Conservation (phyloP, 2,888 invertebrate species). For the Heteromurus nitidus region DNA sequence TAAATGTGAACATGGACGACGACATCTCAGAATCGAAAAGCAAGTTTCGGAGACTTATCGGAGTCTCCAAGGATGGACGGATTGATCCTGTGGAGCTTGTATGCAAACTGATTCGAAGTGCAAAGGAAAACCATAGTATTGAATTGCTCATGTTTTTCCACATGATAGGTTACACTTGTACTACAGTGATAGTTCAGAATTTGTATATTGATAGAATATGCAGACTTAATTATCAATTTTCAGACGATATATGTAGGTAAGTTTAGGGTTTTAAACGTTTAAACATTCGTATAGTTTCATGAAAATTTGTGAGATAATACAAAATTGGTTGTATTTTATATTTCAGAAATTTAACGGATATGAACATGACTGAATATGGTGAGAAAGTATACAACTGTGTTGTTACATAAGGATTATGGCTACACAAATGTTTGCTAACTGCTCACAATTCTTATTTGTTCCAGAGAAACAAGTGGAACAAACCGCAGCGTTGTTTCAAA, state of each 20-base stretch:
- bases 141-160: conserved; percentile 68
- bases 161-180: conserved; percentile 66
- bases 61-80: conserved; percentile 34
- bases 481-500: conserved; percentile 57
- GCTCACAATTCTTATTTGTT: neutral
- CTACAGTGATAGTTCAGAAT: conserved; percentile 69
- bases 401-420: neutral
- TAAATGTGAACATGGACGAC: conserved; percentile 34
- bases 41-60: conserved; percentile 24
- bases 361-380: conserved; percentile 31
- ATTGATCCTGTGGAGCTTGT: conserved; percentile 40
- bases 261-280: conserved; percentile 36
- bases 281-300: neutral
- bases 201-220: conserved; percentile 71
- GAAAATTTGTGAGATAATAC: conserved; percentile 12
- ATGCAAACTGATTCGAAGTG: conserved; percentile 51
- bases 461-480: conserved; percentile 66
- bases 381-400: conserved; percentile 23
- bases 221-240: conserved; percentile 47
- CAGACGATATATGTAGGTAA: conserved; percentile 53
- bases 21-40: conserved; percentile 46
- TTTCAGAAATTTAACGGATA: conserved; percentile 47
- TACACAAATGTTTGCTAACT: no score
- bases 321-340: neutral
- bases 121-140: conserved; percentile 66